Evolutionary conservation across 1,140 invertebrate genomes (phyloP).

Genomic region (Berghia stephanieae): DNA sequence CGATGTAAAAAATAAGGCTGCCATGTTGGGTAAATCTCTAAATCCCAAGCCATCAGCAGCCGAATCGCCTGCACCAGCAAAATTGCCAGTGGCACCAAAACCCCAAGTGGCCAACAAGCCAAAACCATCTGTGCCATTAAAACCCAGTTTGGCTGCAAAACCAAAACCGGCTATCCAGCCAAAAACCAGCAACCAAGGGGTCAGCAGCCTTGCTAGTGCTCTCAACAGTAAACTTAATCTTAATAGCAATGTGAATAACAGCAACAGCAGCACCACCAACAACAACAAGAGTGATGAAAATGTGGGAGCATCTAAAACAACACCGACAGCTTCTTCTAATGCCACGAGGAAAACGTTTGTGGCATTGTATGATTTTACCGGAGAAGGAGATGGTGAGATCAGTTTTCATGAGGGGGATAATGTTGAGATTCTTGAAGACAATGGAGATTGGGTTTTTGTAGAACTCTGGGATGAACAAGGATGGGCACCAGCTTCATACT

Average conservation of each 20-base stretch:
- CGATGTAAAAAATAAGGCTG: no score
- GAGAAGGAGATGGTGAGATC: conserved; percentile 21
- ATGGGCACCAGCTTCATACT: conserved; percentile 26
- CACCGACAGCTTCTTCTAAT: background rate
- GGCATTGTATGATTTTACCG: conserved; percentile 16
- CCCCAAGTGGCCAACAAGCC: conserved; percentile 6
- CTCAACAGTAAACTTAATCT: conserved; percentile 27
- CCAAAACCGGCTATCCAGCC: background rate
- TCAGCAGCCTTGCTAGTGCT: conserved; percentile 22
- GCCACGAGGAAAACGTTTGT: background rate
- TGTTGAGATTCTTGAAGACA: conserved; percentile 20
- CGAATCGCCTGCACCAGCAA: background rate
- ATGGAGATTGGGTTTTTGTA: conserved; percentile 18
- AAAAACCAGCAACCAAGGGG: background rate
- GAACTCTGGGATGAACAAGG: conserved; percentile 23
- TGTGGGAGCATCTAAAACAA: no score
- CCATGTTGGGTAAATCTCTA: no score
- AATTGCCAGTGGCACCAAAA: background rate
- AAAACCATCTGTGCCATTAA: background rate
- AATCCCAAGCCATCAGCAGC: background rate
- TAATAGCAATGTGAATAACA: no score
- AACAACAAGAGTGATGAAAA: no score
- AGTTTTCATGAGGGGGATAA: conserved; percentile 31
- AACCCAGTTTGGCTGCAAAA: background rate
- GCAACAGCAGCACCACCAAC: no score